Conservation (phyloP, 30 jellyfish, hydroid and myxozoan species). For the Haliclystus octoradiatus region DNA sequence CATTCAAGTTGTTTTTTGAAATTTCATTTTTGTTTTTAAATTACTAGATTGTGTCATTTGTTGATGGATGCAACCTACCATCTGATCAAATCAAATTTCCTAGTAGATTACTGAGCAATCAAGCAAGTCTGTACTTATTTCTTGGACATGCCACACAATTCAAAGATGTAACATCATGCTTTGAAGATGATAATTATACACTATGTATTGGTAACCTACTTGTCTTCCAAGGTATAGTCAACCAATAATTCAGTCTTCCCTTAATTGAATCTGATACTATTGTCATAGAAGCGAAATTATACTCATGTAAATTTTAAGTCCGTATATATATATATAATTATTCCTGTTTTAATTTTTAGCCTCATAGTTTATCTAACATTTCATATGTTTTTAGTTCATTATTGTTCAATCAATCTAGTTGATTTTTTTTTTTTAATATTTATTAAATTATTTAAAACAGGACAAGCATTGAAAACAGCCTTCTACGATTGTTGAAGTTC, state of each 20-base stretch:
- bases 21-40: too few species aligned
- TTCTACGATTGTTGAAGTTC: too few species aligned
- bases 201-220: slow-evolving; percentile 16
- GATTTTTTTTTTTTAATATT: too few species aligned
- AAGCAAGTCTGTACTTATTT: slow-evolving; percentile 44
- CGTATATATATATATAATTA: too few species aligned
- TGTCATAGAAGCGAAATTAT: neutral
- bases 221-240: slow-evolving; percentile 52
- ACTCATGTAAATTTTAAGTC: too few species aligned
- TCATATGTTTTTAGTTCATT: too few species aligned
- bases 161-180: slow-evolving; percentile 8
- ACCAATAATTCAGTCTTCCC: neutral
- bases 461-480: too few species aligned
- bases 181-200: neutral
- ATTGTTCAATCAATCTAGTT: too few species aligned
- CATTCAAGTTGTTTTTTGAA: too few species aligned
- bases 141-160: slow-evolving; percentile 69
- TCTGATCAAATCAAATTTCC: slow-evolving; percentile 92
- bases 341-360: too few species aligned
- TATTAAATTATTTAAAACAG: too few species aligned
- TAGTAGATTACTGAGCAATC: slow-evolving; percentile 33
- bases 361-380: too few species aligned
- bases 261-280: neutral
- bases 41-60: slow-evolving; percentile 46
- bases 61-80: slow-evolving; percentile 76